A percentile compares a stretch with the other conserved stretches of the same genome.
These are phyloP conservation scores for Saccopteryx leptura DNA, from an alignment of 2,113 vertebrate species.

Conservation along the genomic window DNA sequence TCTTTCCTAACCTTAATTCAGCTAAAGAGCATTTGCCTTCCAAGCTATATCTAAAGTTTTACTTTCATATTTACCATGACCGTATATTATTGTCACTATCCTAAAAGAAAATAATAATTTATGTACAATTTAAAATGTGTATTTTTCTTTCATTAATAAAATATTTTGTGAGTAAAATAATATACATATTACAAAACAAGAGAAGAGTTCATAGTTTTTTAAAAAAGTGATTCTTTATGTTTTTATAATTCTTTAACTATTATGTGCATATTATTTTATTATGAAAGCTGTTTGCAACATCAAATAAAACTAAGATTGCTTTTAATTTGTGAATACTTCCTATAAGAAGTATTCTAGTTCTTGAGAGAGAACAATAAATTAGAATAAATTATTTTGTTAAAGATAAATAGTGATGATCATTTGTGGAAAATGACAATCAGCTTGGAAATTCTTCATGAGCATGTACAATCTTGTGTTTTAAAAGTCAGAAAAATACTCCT, in stretches of 20 bases:
- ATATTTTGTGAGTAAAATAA: not conserved
- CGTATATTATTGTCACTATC: not conserved
- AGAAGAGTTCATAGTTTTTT: not conserved
- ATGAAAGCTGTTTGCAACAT: not conserved
- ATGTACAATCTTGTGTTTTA: not conserved
- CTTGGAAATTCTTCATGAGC: not conserved
- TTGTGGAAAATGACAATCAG: constrained; percentile 11
- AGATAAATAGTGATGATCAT: not conserved
- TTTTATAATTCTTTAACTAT: not conserved
- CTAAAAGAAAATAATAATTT: not conserved
- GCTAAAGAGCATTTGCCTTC: not conserved
- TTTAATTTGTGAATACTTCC: not conserved
- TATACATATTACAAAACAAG: not conserved
- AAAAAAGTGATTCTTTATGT: not conserved
- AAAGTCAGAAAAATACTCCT: not conserved
- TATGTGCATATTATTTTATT: not conserved
- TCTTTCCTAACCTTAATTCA: not conserved
- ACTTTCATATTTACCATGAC: not conserved
- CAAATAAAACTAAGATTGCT: not conserved
- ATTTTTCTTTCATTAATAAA: not conserved
- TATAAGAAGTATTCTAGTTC: not conserved
- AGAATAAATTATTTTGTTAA: not conserved
- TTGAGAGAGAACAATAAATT: not conserved
- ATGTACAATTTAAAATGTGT: not conserved
- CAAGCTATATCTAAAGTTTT: not conserved